These are phyloP conservation scores for Serinus canaria DNA, from an alignment of 2,113 vertebrate species.

Conservation along the genomic window DNA sequence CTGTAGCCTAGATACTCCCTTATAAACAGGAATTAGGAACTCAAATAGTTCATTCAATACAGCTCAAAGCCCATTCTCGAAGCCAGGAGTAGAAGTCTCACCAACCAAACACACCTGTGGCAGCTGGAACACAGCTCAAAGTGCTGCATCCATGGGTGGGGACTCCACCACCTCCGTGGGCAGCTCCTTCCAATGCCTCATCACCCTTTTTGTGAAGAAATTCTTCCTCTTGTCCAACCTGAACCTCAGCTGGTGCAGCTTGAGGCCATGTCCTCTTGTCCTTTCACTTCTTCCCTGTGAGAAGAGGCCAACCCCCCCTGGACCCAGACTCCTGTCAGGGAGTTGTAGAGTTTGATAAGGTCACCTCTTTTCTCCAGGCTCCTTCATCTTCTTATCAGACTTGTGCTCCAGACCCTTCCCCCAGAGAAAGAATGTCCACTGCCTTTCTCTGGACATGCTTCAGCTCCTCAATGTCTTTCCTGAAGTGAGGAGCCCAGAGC, in stretches of 20 bases:
- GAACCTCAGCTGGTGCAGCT: neutral
- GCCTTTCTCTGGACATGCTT: neutral
- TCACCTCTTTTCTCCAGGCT: neutral
- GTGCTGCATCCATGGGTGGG: neutral
- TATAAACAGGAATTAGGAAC: neutral
- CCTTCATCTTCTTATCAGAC: neutral
- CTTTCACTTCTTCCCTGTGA: neutral
- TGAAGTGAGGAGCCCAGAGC: neutral
- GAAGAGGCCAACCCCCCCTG: neutral
- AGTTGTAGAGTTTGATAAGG: neutral
- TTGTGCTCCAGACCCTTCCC: neutral
- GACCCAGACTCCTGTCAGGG: too few species aligned
- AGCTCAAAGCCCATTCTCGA: neutral
- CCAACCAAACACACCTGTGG: fast-evolving
- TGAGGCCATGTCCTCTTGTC: neutral
- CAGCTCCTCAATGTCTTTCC: neutral
- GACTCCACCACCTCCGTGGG: neutral
- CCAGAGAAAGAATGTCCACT: neutral
- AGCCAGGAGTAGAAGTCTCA: neutral
- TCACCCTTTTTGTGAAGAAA: neutral
- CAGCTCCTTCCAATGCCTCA: neutral
- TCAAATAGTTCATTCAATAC: neutral
- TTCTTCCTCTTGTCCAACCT: neutral
- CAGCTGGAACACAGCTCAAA: neutral
- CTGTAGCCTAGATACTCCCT: neutral